phyloP scores from a whole-genome alignment of 2,113 vertebrate species.

The Etia nguti region DNA sequence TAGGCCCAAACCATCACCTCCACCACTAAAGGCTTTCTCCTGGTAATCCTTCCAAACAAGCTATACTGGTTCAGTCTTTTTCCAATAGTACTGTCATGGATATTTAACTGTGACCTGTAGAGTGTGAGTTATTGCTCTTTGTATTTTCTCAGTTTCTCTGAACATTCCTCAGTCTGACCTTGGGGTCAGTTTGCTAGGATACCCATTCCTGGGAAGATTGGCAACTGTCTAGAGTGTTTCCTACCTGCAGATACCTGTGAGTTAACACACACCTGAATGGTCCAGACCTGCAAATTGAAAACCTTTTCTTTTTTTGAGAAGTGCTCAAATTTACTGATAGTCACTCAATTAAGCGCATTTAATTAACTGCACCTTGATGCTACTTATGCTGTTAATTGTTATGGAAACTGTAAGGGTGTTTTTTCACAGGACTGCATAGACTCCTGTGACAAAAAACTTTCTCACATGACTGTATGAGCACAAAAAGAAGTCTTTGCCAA shows the following conservation, averaged over 20 bases:
- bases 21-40: too few species aligned
- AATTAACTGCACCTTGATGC: neutral
- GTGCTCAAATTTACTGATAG: too few species aligned
- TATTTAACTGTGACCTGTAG: too few species aligned
- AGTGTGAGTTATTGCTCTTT: neutral
- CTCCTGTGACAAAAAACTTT: neutral
- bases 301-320: too few species aligned
- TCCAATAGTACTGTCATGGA: too few species aligned
- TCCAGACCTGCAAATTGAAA: too few species aligned
- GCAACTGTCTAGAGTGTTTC: neutral
- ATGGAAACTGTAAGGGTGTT: neutral
- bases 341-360: too few species aligned
- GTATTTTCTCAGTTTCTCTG: neutral
- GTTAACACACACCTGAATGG: too few species aligned
- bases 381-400: neutral
- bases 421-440: neutral
- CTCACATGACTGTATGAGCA: neutral
- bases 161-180: neutral
- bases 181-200: neutral
- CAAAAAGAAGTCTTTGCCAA: neutral
- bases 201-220: neutral
- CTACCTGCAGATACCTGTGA: too few species aligned
- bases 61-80: too few species aligned
- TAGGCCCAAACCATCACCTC: too few species aligned
- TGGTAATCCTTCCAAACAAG: too few species aligned